Evolutionary conservation across 2,797 vertebrate genomes (phyloP).

Genomic region (Ceryle rudis): DNA sequence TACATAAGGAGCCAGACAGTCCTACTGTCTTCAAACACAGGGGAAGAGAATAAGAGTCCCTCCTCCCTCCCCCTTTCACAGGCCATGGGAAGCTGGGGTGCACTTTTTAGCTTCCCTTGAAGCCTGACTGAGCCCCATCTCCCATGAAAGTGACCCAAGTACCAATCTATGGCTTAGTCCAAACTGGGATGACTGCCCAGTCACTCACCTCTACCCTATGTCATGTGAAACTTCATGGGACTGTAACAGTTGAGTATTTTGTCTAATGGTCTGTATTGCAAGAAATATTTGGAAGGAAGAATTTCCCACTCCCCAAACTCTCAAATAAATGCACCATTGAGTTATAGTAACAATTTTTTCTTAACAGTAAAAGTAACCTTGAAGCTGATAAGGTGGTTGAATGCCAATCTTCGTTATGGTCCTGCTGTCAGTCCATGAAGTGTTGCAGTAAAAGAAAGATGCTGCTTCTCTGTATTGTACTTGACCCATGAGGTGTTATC

Average conservation of each 20-base stretch:
- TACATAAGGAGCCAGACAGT: neutral
- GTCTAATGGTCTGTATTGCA: neutral
- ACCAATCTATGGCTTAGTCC: neutral
- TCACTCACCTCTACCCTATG: neutral
- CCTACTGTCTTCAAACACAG: neutral
- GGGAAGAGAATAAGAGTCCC: neutral
- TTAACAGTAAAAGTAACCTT: neutral
- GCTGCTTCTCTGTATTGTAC: neutral
- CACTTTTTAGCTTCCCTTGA: neutral
- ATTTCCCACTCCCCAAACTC: neutral
- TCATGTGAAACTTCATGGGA: neutral
- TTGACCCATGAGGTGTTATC: neutral
- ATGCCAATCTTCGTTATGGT: accelerated
- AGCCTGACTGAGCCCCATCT: neutral
- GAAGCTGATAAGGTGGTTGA: neutral
- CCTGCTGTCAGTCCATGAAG: neutral
- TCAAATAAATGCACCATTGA: neutral
- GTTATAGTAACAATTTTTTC: neutral
- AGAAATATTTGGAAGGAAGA: neutral
- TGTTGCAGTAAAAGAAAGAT: neutral
- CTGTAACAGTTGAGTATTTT: neutral
- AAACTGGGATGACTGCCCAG: neutral
- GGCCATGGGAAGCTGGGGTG: neutral
- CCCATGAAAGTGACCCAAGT: neutral
- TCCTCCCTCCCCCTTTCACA: neutral